Evolutionary conservation across 2,113 vertebrate genomes (phyloP).

Genomic region (Polyodon spathula): DNA sequence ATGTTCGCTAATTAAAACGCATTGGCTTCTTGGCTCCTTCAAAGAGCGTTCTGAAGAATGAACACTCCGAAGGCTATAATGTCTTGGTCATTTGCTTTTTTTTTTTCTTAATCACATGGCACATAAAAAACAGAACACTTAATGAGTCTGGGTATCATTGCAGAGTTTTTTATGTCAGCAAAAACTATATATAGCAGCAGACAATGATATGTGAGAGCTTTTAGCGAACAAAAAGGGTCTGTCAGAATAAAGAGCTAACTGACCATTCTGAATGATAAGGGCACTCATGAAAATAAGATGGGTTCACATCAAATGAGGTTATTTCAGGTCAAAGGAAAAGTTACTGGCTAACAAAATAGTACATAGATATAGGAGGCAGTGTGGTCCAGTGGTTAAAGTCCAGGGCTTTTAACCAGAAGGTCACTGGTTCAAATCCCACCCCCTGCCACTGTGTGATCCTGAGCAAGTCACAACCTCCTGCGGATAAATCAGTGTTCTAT

Average conservation of each 20-base stretch:
- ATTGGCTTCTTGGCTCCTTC: not conserved
- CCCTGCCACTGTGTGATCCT: no score
- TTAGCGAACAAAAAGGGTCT: not conserved
- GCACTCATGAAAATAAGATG: not conserved
- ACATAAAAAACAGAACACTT: constrained; percentile 8
- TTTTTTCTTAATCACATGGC: not conserved
- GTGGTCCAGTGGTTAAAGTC: no score
- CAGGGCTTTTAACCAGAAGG: no score
- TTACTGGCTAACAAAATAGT: no score
- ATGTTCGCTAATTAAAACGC: no score
- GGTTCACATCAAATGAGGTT: not conserved
- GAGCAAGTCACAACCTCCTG: no score
- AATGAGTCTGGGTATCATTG: constrained; percentile 6
- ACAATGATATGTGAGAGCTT: not conserved
- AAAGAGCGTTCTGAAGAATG: not conserved
- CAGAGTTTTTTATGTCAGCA: constrained; percentile 14
- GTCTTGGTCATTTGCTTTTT: constrained; percentile 7
- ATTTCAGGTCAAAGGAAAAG: constrained; percentile 1
- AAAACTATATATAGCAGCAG: constrained; percentile 11
- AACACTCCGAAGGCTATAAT: not conserved
- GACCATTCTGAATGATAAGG: not conserved
- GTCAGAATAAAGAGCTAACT: not conserved
- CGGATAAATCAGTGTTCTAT: no score
- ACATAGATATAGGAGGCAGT: no score
- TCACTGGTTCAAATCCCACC: no score